These are phyloP conservation scores for Porites rus DNA, from an alignment of 92 coral and sea anemone genomes.

Conservation along the genomic window DNA sequence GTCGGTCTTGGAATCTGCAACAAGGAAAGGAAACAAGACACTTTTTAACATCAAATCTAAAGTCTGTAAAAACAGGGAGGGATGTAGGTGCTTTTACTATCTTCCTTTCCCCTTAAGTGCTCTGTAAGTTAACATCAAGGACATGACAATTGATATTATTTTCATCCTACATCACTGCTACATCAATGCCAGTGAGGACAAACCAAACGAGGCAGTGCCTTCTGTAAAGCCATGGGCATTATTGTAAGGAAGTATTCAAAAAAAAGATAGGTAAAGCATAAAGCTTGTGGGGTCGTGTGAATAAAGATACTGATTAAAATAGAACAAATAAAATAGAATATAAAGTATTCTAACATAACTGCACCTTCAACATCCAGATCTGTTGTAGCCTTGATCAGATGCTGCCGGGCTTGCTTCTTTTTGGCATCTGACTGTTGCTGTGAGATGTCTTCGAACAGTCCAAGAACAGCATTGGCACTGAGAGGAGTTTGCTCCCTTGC, in stretches of 20 bases:
- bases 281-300: too few relatives aligned
- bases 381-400: constrained; percentile 23
- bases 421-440: constrained; percentile 22
- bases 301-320: too few relatives aligned
- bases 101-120: background rate
- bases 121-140: constrained; percentile 2
- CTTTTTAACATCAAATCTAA: background rate
- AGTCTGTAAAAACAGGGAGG: background rate
- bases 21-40: constrained; percentile 4
- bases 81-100: background rate
- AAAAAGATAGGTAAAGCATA: too few relatives aligned
- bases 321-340: too few relatives aligned
- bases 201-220: background rate
- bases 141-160: background rate
- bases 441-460: constrained; percentile 20
- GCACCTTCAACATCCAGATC: constrained; percentile 32
- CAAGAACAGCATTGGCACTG: constrained; percentile 10
- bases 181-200: background rate
- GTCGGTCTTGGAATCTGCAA: constrained; percentile 11
- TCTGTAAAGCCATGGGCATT: constrained; percentile 4
- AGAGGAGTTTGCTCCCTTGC: constrained; percentile 17
- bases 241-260: background rate
- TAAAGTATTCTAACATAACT: background rate
- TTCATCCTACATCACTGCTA: background rate
- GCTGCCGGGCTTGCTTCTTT: constrained; percentile 26